phyloP scores from a whole-genome alignment of 2,113 vertebrate genomes.

The Neofelis nebulosa region DNA sequence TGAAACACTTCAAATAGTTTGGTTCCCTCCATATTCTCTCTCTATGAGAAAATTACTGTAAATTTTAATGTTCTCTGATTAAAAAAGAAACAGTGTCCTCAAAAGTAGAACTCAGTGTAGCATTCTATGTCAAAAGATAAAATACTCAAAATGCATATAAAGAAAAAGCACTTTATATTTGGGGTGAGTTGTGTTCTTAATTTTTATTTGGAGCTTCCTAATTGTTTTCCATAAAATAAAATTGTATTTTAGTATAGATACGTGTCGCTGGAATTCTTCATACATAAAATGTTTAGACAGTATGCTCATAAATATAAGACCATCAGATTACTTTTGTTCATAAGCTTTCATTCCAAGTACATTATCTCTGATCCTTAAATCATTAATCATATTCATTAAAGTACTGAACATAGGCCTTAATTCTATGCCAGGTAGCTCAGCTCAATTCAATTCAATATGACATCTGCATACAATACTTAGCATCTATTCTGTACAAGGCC shows the following conservation, averaged over 20 bases:
- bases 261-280: background rate
- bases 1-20: background rate
- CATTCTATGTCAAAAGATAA: background rate
- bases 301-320: background rate
- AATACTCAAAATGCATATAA: background rate
- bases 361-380: background rate
- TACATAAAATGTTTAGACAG: background rate
- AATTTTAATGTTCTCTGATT: background rate
- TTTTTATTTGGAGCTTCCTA: background rate
- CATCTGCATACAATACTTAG: background rate
- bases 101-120: background rate
- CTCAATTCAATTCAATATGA: background rate
- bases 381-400: background rate
- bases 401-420: background rate
- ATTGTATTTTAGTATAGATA: background rate
- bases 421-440: background rate
- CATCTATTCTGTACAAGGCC: background rate
- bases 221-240: background rate
- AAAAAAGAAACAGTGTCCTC: background rate
- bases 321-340: background rate
- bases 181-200: background rate
- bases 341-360: background rate
- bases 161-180: background rate
- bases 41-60: background rate
- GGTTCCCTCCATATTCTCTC: background rate